Evolutionary conservation across 64 coral and sea anemone genomes (phyloP).

Genomic region (Stylophora pistillata): DNA sequence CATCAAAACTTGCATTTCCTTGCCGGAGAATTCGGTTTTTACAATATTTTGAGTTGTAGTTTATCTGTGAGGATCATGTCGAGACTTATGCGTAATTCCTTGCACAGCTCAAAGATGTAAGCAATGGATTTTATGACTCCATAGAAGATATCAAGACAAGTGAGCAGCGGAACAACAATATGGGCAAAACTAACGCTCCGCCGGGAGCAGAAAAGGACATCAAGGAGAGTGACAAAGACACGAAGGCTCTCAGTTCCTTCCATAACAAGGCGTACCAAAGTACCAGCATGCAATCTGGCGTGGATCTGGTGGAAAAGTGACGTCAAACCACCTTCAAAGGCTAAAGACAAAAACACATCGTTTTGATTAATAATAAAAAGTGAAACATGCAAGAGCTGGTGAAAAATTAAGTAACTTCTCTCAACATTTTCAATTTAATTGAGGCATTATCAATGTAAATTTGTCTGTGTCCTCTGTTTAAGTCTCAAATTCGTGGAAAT

Average conservation of each 20-base stretch:
- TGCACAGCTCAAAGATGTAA: neutral
- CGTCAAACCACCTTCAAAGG: neutral
- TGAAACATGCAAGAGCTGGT: too few species aligned
- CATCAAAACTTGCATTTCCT: too few species aligned
- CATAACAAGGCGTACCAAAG: constrained; percentile 9
- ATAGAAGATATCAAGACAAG: neutral
- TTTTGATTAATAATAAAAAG: neutral
- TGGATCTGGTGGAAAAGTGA: neutral
- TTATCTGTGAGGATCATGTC: neutral
- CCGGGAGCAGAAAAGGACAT: neutral
- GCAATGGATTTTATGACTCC: neutral
- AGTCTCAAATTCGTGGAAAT: too few species aligned
- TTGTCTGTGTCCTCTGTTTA: too few species aligned
- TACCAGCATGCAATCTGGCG: neutral
- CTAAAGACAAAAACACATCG: neutral
- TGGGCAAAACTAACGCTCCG: neutral
- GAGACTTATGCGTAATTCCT: neutral
- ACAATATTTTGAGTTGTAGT: too few species aligned
- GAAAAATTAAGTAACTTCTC: too few species aligned
- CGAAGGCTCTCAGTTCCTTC: neutral
- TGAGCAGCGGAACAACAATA: neutral
- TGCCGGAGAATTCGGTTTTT: too few species aligned
- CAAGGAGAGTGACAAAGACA: neutral
- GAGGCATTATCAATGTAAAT: too few species aligned
- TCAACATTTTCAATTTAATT: too few species aligned